Evolutionary conservation across 2,888 invertebrate genomes (phyloP), one percentile per base, ranked within the genome.

Genomic region (Tricholauxania praeusta): DNA sequence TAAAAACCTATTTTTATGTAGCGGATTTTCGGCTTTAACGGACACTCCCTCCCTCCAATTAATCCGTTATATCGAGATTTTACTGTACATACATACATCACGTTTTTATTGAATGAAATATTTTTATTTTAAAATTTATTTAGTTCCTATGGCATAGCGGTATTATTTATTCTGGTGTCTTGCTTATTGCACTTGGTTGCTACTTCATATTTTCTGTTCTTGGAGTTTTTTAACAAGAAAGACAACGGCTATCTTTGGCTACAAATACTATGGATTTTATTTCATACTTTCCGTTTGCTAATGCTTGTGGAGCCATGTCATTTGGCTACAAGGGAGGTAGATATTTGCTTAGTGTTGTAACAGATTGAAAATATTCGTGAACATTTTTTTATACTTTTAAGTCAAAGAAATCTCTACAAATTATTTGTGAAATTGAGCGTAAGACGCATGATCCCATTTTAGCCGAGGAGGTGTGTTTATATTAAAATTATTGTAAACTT

Each of bases 231-330:
- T 12, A 86, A 82, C 39, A 87, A 85, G 71, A 87, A 82, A 53
- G 87, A 88, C 72, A 83, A 84, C 75, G 83, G 88, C 22, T 89
- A 89, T 63, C 82, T 89, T 10, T 80, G 85, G 74, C 83, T 89
- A 6, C 89, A 90, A 77, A 79, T 86, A 28, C 78, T 89, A 5
- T 90, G 90, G 90, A 88, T 89, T 48, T 64, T 87, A 39, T 88
- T 89, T 57, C 90, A 90, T 76, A 71, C 85, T 5, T 76, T 84
- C 59, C 86, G 90, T 57, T 80, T 90, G 75, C 76, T 90, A 14
- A 82, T 90, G 77, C 86, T 90, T 47, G 89, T 90, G 5, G 90
- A 90, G 79, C 90, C 90, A 0, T 89, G 90, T 71, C 89, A 90
- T 78, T 78, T 85, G 14, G 84, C 89, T 4, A 84, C 87, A 0